Conservation (phyloP, 2,113 vertebrate species). For the Ictalurus furcatus region DNA sequence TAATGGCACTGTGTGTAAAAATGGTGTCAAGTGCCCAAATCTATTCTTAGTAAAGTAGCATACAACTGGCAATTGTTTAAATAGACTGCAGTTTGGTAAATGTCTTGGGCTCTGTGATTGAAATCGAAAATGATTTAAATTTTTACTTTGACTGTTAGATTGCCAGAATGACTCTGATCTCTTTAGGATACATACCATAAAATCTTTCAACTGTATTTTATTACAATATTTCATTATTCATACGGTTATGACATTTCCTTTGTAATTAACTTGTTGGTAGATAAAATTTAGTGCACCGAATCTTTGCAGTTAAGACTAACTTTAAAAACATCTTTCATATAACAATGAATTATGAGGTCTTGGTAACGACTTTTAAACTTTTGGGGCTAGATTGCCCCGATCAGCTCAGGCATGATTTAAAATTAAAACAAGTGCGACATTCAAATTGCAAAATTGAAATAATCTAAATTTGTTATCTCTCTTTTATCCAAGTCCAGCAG, state of each 20-base stretch:
- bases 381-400: background rate
- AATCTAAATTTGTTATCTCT: background rate
- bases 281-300: background rate
- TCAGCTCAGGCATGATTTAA: background rate
- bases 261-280: background rate
- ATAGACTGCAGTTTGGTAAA: background rate
- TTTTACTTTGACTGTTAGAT: background rate
- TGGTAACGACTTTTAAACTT: background rate
- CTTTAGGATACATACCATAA: background rate
- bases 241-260: background rate
- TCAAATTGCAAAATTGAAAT: background rate
- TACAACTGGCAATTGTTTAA: background rate
- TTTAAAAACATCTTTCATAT: background rate
- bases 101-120: background rate
- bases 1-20: too few species aligned
- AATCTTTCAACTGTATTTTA: background rate
- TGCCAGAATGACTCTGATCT: background rate
- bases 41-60: background rate
- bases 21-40: background rate
- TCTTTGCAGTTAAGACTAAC: background rate
- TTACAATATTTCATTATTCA: background rate
- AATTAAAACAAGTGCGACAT: background rate
- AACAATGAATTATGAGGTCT: too few species aligned
- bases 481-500: background rate
- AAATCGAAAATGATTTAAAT: background rate